Conservation (phyloP, 2,888 invertebrate species). For the Drosophila rubida region DNA sequence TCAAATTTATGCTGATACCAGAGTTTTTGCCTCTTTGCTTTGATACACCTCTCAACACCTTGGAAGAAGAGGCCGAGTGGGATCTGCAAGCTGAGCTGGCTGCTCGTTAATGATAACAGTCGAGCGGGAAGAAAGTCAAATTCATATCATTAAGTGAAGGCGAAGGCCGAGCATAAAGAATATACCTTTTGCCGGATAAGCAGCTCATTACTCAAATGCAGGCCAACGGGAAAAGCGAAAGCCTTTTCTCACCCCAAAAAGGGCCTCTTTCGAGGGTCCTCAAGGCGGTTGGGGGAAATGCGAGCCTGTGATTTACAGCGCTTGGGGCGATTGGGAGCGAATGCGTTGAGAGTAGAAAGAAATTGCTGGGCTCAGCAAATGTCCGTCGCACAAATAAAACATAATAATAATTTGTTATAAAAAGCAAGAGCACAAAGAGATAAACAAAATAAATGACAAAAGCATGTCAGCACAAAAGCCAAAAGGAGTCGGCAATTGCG, state of each 20-base stretch:
- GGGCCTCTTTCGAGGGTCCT: constrained; percentile 4
- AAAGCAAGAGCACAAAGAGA: constrained; percentile 66
- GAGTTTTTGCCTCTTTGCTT: neutral
- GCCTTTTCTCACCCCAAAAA: constrained; percentile 33
- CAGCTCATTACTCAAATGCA: constrained; percentile 75
- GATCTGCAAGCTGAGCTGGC: neutral
- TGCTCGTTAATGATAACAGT: constrained; percentile 48
- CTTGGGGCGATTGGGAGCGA: constrained; percentile 32
- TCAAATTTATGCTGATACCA: neutral
- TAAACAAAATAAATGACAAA: constrained; percentile 83
- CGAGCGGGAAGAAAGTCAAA: constrained; percentile 36
- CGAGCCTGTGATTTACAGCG: constrained; percentile 58
- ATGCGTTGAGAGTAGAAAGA: constrained; percentile 33
- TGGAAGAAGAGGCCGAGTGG: neutral
- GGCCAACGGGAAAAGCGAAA: constrained; percentile 25
- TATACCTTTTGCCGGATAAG: constrained; percentile 68
- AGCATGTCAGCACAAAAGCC: constrained; percentile 68
- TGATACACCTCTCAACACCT: constrained; percentile 4
- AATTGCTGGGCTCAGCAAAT: constrained; percentile 68
- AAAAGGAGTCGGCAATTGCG: constrained; percentile 14
- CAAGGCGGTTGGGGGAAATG: neutral
- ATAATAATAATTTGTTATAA: constrained; percentile 82
- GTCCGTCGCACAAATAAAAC: constrained; percentile 62
- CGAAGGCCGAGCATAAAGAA: constrained; percentile 18
- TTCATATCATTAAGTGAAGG: constrained; percentile 66